Conservation (phyloP, 2,113 vertebrate genomes). For the Colistium nudipinnis region DNA sequence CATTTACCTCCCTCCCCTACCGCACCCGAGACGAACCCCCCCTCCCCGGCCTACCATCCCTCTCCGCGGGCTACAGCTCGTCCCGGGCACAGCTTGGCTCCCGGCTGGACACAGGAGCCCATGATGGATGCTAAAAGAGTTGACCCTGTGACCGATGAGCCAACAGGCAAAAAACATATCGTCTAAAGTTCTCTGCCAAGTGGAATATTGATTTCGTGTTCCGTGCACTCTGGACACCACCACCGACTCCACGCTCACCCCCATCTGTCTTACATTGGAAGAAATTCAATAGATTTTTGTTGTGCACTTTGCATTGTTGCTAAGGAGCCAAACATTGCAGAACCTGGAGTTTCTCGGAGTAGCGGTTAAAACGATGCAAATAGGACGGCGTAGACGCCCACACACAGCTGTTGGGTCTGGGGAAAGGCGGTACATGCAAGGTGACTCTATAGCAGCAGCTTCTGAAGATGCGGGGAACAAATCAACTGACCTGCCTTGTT, state of each 20-base stretch:
- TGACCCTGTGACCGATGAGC: slow-evolving; percentile 74
- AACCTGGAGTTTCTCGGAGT: slow-evolving; percentile 52
- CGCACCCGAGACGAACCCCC: neutral
- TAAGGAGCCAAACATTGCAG: slow-evolving; percentile 70
- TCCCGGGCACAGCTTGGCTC: slow-evolving; percentile 63
- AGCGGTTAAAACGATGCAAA: slow-evolving; percentile 63
- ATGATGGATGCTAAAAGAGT: slow-evolving; percentile 79
- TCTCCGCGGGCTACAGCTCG: slow-evolving; percentile 56
- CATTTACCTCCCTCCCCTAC: slow-evolving; percentile 54
- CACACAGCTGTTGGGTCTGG: slow-evolving; percentile 65
- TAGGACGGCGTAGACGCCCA: slow-evolving; percentile 58
- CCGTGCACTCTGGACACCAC: slow-evolving; percentile 61
- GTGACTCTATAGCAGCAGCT: slow-evolving; percentile 46
- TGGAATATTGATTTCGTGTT: slow-evolving; percentile 82
- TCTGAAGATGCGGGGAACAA: slow-evolving; percentile 41
- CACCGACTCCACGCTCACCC: slow-evolving; percentile 6
- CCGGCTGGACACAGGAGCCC: slow-evolving; percentile 51
- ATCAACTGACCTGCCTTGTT: slow-evolving; percentile 58
- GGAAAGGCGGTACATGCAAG: slow-evolving; percentile 49
- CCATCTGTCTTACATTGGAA: slow-evolving; percentile 62
- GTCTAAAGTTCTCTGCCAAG: slow-evolving; percentile 79
- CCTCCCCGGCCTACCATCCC: slow-evolving; percentile 11
- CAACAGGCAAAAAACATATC: slow-evolving; percentile 72
- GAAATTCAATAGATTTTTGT: slow-evolving; percentile 71
- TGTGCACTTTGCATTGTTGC: slow-evolving; percentile 72